These are phyloP conservation scores for Drosophila kambysellisi DNA, from an alignment of 2,888 invertebrate genomes.

Conservation along the genomic window DNA sequence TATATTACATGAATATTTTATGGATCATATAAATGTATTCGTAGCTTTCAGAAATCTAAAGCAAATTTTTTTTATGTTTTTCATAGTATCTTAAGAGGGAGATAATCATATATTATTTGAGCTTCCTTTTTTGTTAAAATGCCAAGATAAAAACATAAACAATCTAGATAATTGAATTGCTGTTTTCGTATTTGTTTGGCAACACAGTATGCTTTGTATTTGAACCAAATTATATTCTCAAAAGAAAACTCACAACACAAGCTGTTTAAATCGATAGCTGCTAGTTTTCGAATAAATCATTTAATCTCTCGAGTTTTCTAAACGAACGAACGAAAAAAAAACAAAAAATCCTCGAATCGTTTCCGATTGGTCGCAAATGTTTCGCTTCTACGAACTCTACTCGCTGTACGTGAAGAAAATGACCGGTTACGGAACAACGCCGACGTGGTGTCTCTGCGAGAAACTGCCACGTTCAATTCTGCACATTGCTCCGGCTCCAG, in stretches of 20 bases:
- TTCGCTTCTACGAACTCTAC: slow-evolving; percentile 69
- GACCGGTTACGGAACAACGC: slow-evolving; percentile 24
- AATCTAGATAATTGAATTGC: not conserved
- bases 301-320: slow-evolving; percentile 3
- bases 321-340: slow-evolving; percentile 9
- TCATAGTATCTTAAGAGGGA: not conserved
- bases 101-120: not conserved
- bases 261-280: not conserved
- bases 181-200: not conserved
- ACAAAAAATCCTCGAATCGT: not conserved
- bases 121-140: too few species aligned
- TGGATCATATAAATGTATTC: too few species aligned
- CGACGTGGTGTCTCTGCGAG: slow-evolving; percentile 59
- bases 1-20: not conserved
- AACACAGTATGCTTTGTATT: not conserved
- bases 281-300: slow-evolving; percentile 6
- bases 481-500: slow-evolving; percentile 35
- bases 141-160: not conserved
- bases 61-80: not conserved
- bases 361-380: slow-evolving; percentile 43
- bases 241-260: not conserved
- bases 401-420: slow-evolving; percentile 58
- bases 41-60: not conserved
- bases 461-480: slow-evolving; percentile 62
- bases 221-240: not conserved